Conservation (phyloP, 2,888 invertebrate species). For the Ceramica pisi region DNA sequence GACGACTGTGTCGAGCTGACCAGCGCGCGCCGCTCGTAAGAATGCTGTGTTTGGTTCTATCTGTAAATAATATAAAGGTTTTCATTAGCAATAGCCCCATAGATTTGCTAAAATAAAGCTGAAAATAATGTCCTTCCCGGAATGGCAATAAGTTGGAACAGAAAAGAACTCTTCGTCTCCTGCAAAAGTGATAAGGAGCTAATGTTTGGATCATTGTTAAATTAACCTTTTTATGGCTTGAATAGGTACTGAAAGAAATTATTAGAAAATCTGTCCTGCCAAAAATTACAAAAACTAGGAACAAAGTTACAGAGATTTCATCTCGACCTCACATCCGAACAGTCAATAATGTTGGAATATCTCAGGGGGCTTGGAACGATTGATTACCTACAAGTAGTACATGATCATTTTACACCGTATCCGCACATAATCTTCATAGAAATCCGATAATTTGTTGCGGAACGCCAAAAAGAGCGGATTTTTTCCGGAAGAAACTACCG, state of each 20-base stretch:
- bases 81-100: not conserved
- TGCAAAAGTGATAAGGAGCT: too few species aligned
- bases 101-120: too few species aligned
- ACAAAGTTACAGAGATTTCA: too few species aligned
- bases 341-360: too few species aligned
- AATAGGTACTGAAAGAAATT: too few species aligned
- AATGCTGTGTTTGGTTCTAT: slow-evolving; percentile 99
- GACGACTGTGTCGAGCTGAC: slow-evolving; percentile 98
- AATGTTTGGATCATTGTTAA: slow-evolving; percentile 6
- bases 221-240: not conserved
- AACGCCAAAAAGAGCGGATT: not conserved
- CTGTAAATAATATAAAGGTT: slow-evolving; percentile 89
- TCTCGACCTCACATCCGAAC: not conserved
- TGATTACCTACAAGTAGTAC: not conserved
- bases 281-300: too few species aligned
- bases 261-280: too few species aligned
- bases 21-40: slow-evolving; percentile 98
- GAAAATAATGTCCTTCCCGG: not conserved
- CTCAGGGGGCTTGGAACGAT: not conserved
- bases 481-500: slow-evolving; percentile 2
- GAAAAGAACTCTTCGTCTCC: not conserved
- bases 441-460: not conserved
- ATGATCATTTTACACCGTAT: not conserved
- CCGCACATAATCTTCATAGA: not conserved
- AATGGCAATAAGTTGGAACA: not conserved